Base-by-base conservation (phyloP, 2,888 invertebrate genomes). In the Acronicta leporina region DNA sequence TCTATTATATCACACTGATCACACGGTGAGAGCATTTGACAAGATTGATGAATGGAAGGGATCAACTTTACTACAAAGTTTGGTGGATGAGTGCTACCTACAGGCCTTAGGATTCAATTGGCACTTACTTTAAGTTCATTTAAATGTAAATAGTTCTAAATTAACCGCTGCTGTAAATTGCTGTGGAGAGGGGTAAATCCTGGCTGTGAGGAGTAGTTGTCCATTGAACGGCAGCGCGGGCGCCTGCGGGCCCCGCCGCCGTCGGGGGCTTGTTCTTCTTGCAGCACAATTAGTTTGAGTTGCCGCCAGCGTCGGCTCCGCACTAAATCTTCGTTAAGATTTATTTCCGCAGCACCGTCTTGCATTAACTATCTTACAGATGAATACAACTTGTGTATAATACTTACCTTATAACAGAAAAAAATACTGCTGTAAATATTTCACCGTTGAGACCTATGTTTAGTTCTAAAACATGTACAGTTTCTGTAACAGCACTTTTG, bases 261-360 rank as follows among this genome's bases (percentile, higher is more conserved):
- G 88, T 70, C 69, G 73, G 89, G 89, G 90, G 96, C 96, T 96
- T 96, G 94, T 95, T 96, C 95, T 95, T 95, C 95, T 95, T 96
- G 94, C 95, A 96, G 96, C 96, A 96, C 96, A 95, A 95, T 96
- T 96, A 95, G 92, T 96, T 96, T 96, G 89, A 95, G 96, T 96
- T 96, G 96, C 96, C 90, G 94, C 93, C 91, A 89, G 87, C 92
- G 92, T 90, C 92, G 92, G 89, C 92, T 92, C 91, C 87, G 93
- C 94, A 92, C 93, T 87, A 78, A 87, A 87, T 87, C 94, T 92
- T 92, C 91, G 89, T 93, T 89, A 89, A 89, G 83, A 90, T 93
- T 95, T 89, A 92, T 95, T 95, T 95, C 94, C 91, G 94, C 94
- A 94, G 93, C 94, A 95, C 94, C 88, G 89, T 91, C 94, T 94